phyloP scores from a whole-genome alignment of 2,113 vertebrate genomes.

The Chauna torquata region DNA sequence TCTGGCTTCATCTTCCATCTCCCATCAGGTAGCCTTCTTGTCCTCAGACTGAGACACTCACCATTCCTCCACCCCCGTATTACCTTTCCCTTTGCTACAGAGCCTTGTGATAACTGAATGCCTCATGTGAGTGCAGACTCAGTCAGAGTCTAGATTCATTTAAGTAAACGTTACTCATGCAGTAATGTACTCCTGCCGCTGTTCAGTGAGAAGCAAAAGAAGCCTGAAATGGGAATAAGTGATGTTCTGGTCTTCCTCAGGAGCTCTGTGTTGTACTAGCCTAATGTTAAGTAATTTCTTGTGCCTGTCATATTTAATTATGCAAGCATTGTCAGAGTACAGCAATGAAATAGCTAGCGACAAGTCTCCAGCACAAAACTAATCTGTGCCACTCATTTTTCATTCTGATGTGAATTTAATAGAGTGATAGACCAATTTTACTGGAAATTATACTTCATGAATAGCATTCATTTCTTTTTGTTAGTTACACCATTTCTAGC shows the following conservation, averaged over 20 bases:
- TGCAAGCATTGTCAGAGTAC: background rate
- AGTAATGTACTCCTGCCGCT: accelerated
- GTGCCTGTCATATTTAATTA: background rate
- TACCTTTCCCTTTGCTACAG: background rate
- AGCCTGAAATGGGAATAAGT: background rate
- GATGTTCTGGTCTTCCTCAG: background rate
- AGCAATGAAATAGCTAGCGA: background rate
- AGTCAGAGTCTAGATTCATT: background rate
- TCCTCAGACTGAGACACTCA: background rate
- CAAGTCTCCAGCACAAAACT: background rate
- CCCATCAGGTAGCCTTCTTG: background rate
- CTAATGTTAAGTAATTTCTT: background rate
- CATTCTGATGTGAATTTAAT: background rate
- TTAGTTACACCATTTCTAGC: background rate
- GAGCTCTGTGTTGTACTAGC: background rate
- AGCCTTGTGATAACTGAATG: background rate
- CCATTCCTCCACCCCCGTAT: background rate
- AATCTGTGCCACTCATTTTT: background rate
- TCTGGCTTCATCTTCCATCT: background rate
- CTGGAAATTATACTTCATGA: background rate
- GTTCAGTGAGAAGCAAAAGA: background rate
- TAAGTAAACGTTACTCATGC: background rate
- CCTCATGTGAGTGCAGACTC: background rate
- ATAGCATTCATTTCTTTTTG: background rate
- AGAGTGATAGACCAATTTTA: background rate